Base-by-base conservation (phyloP, 2,113 vertebrate species). In the Chionomys nivalis region DNA sequence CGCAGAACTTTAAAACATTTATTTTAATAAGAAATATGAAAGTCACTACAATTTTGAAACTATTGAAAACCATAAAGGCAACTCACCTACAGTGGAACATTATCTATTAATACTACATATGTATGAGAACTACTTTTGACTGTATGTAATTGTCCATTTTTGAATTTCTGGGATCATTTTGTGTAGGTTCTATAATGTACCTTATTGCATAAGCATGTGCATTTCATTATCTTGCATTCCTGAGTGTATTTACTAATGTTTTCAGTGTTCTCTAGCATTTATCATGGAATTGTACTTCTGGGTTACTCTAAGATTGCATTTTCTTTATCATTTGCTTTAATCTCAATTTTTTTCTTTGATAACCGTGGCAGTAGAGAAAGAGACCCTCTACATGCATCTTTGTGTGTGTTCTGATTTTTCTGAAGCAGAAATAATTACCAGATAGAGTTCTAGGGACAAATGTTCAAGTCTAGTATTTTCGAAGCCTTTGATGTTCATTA, bases 321-420 rank as follows among this genome's bases (percentile, higher is more conserved):
- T 92, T 86, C 78, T 90, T 87, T 49, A 93, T 75, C 55, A 89
- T 63, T 96, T 86, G n/a, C 44, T 10, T 77, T 87, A 49, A 52
- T 87, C 93, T 72, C 73, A 72, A 72, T 10, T 63, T 75, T 94
- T 73, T n/a, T 39, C 33, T 90, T 21, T 90, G 14, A 55, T 88
- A 49, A 52, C 44, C 77, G 7, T 72, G 79, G 3, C 49, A 63
- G 12, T 11, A 61, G 31, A 76, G 9, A 76, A 13, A 79, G 36
- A 0, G 52, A n/a, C 21, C 55, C 2, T 78, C 16, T 52, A 36
- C 42, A 24, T 65, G 75, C 55, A 86, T 83, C 19, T 55, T 95
- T 42, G 12, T 68, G 47, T 1, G 66, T 17, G n/a, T 90, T 94
- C 52, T 95, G 24, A 63, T 82, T 88, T 44, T 95, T 89, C 89